phyloP scores from a whole-genome alignment of 2,113 vertebrate species.

The Sinocyclocheilus anophthalmus region DNA sequence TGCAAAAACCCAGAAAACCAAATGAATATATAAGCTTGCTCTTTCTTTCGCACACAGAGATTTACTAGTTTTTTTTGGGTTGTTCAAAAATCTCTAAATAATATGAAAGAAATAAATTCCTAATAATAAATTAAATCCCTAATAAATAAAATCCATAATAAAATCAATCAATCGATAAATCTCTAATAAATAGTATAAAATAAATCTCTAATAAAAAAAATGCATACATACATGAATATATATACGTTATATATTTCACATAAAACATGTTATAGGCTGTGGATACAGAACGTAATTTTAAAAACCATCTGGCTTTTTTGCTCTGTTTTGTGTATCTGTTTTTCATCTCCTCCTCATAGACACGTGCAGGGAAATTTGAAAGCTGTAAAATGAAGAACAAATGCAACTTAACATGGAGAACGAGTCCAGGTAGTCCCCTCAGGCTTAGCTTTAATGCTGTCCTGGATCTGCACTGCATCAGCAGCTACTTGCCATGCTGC shows the following conservation, averaged over 20 bases:
- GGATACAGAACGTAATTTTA: not conserved
- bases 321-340: not conserved
- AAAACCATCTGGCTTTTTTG: not conserved
- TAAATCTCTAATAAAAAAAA: not conserved
- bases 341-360: not conserved
- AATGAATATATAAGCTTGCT: not conserved
- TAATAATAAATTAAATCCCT: not conserved
- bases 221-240: not conserved
- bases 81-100: not conserved
- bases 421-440: slow-evolving; percentile 5
- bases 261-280: not conserved
- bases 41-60: not conserved
- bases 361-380: not conserved
- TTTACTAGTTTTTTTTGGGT: not conserved
- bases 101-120: not conserved
- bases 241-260: not conserved
- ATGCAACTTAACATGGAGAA: slow-evolving; percentile 35
- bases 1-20: not conserved
- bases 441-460: slow-evolving; percentile 13
- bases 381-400: slow-evolving; percentile 21
- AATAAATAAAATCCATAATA: too few species aligned
- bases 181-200: not conserved
- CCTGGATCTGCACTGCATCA: slow-evolving; percentile 15
- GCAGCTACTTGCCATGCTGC: slow-evolving; percentile 18
- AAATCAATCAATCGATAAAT: not conserved